Conservation (phyloP, 64 coral and sea anemone species). For the Stichodactyla mertensii region DNA sequence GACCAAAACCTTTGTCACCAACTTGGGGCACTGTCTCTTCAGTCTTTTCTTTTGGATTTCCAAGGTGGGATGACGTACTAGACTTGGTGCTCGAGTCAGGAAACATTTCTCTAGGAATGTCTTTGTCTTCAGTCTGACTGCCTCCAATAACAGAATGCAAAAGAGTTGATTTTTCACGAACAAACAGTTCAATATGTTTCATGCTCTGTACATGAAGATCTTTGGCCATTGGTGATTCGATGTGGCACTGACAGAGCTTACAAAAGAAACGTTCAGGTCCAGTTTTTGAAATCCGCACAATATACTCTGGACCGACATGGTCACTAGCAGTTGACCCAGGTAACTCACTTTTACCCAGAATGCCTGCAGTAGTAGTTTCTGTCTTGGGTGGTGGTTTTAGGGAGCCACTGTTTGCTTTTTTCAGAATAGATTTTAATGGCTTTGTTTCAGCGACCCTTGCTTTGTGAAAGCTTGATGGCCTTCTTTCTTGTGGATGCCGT, state of each 20-base stretch:
- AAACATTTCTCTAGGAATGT: neutral
- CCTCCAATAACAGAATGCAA: conserved; percentile 51
- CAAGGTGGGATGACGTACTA: neutral
- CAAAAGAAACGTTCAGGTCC: conserved; percentile 63
- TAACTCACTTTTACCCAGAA: neutral
- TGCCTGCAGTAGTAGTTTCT: neutral
- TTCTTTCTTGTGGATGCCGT: too few relatives aligned
- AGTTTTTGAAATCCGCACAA: conserved; percentile 38
- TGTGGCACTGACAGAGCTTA: conserved; percentile 73
- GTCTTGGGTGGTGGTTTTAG: neutral
- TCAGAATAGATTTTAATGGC: conserved; percentile 50
- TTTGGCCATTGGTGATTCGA: conserved; percentile 74
- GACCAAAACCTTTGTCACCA: neutral
- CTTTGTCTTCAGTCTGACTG: neutral
- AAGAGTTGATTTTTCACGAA: conserved; percentile 66
- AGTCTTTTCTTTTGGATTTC: neutral
- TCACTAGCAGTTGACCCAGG: neutral
- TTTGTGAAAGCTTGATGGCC: neutral
- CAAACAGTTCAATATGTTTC: conserved; percentile 82
- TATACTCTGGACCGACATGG: conserved; percentile 67
- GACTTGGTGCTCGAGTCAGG: neutral
- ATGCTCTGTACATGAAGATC: conserved; percentile 81
- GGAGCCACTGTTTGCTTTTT: conserved; percentile 19
- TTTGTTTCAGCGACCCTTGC: neutral
- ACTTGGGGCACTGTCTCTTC: neutral